phyloP scores from a whole-genome alignment of 2,888 invertebrate genomes.

The Folsomia candida region DNA sequence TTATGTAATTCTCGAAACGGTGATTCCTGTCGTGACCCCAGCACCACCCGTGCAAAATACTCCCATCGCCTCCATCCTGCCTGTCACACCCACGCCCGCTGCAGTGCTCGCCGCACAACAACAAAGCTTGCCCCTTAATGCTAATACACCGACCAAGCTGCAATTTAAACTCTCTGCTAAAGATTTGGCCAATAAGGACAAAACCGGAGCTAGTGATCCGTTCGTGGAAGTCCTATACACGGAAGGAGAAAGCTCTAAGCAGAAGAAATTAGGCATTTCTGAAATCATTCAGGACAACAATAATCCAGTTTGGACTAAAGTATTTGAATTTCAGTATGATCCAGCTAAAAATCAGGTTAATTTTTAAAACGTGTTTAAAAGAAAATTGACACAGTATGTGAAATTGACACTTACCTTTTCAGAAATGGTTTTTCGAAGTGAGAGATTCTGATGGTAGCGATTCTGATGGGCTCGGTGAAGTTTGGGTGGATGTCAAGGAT shows the following conservation, averaged over 20 bases:
- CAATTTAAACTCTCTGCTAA: conserved; percentile 36
- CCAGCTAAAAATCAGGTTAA: conserved; percentile 32
- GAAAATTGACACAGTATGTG: not conserved
- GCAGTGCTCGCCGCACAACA: conserved; percentile 1
- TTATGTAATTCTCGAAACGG: conserved; percentile 35
- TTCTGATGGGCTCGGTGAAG: conserved; percentile 36
- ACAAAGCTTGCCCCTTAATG: not conserved
- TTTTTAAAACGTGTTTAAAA: not conserved
- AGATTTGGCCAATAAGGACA: conserved; percentile 39
- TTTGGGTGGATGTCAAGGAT: conserved; percentile 35
- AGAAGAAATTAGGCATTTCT: conserved; percentile 28
- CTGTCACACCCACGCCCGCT: not conserved
- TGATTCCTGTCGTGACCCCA: conserved; percentile 26
- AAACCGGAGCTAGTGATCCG: conserved; percentile 33
- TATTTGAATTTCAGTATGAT: conserved; percentile 38
- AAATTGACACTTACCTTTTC: conserved; percentile 1
- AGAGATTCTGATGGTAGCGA: conserved; percentile 37
- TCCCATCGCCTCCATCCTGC: conserved; percentile 12
- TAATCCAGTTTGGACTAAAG: conserved; percentile 37
- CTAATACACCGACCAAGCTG: conserved; percentile 20
- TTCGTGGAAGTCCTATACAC: conserved; percentile 35
- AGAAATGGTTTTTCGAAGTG: conserved; percentile 40
- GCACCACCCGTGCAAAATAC: conserved; percentile 3
- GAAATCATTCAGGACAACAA: conserved; percentile 28
- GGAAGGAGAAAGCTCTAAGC: conserved; percentile 29